Evolutionary conservation across 2,888 invertebrate genomes (phyloP), one percentile per base, ranked within the genome.

Genomic region (Melinaea marsaeus): DNA sequence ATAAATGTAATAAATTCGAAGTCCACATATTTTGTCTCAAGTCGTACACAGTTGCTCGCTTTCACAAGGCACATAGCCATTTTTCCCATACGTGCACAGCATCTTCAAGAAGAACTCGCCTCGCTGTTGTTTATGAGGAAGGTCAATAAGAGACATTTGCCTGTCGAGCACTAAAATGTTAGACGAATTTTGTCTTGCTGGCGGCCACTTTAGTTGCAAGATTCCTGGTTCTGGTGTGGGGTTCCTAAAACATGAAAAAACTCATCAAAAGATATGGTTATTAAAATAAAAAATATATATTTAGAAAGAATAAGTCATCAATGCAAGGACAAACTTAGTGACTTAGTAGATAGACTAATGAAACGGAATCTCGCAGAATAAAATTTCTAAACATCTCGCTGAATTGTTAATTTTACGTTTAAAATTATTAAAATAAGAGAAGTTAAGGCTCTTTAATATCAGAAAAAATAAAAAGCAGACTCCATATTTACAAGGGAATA

Each of bases 31-130:
- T 13, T 55, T 47, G 22, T 46, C 13, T 32, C 48, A 46, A 47
- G 42, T 56, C 9, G 72, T 70, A 65, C 84, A 84, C 57, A 67
- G 72, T 72, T 73, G 74, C 22, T 73, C 71, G 60, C 82, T 82
- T 1, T 65, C 77, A 62, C 90, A 90, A 0, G 90, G 89, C 66
- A 88, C 90, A 64, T 81, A 84, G 0, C 90, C 90, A 0, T 65
- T 64, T 34, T 71, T 77, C 0, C 90, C 90, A 65, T 86, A 77
- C n/a, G 75, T 72, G 66, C 90, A 90, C 48, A 90, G 75, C 57
- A 87, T 63, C 3, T 69, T 65, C 9, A 72, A 67, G 69, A 84
- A 81, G 73, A 84, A 80, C 48, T 70, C 68, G 0, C 81, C 81
- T 22, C 71, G 71, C 61, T 72, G 71, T 11, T 64, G 57, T 13